Base-by-base conservation (phyloP, 1,140 invertebrate genomes). In the Acyrthosiphon pisum region DNA sequence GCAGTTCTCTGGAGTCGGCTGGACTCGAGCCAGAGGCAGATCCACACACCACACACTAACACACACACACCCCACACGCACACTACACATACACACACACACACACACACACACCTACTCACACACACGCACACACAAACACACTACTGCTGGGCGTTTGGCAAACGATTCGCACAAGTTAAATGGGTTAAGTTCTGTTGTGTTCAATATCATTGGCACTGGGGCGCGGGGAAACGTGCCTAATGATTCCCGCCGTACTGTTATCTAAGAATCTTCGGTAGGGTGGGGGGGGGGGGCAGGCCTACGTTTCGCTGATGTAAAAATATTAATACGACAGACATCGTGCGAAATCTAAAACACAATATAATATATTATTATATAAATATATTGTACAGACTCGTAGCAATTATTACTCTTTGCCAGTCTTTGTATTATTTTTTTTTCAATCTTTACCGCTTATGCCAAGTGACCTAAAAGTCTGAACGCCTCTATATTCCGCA, bases 141-240 rank as follows among this genome's bases (percentile, higher is more conserved):
- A 53, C 35, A 60, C 76, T 41, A 41, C 23, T 91, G 56, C 46
- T 7, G 20, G 30, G 90, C 68, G 90, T 81, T 91, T 91, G 90
- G 90, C 90, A 91, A 91, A 91, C 60, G 90, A 91, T 46, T 76
- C 68, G 23, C 91, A 50, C 91, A 50, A 92, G 76, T 50, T 84
- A 84, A 92, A 92, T 53, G 91, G 91, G 46, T 92, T 84, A 84
- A 81, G 81, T 92, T 92, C 46, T 23, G 91, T 83, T 53, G 76
- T 84, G 91, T 84, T 84, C 68, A 46, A 92, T 92, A 84, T 35
- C 76, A 53, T 91, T 91, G 90, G 90, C 60, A 91, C 68, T 91
- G 18, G 44, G 90, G 90, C 37, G 90, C 37, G 35, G 90, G 41
- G 26, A 81, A 83, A 84, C 81, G 44, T 84, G 76, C 76, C 91